Base-by-base conservation (phyloP, 2,113 vertebrate species). In the Perca flavescens region DNA sequence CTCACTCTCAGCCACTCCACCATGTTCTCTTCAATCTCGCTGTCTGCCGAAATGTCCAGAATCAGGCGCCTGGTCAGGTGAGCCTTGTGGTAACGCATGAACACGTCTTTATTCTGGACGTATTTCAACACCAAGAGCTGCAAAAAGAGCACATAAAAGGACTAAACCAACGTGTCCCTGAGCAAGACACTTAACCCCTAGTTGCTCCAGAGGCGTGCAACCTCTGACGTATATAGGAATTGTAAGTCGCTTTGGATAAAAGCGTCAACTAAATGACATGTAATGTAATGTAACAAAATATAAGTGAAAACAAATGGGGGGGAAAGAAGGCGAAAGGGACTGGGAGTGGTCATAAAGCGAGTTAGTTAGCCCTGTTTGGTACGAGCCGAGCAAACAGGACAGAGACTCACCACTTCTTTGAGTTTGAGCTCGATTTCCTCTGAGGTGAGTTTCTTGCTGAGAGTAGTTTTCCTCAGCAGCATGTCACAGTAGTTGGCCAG, bases 401-500 rank as follows among this genome's bases (percentile, higher is more conserved):
- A 34, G 4, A 40, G 4, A 89, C 95, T 68, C 95, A 99, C 98
- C 96, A 99, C 98, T 98, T 99, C 97, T 91, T 99, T 99, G 71
- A 99, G 96, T 73, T 99, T 99, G 88, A 97, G 96, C 94, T 99
- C 98, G 58, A 99, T 99, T 91, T 99, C 98, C 94, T 99, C 98
- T 11, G 98, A 99, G 57, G 97, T 97, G 86, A 99, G 95, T 85
- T 99, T 99, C 96, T 99, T 99, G 94, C 98, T 99, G 84, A 99
- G 96, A 73, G 98, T 97, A 12, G 98, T 99, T 96, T 99, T 99
- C 92, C 98, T 96, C 82, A 99, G 93, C 89, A 99, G 95, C 98
- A 99, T 99, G 93, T 99, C 98, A 94, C 98, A 99, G 94, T 99
- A 99, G 96, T 99, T 99, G 56, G 98, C 98, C 93, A 99, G 96